Evolutionary conservation across 1,140 invertebrate species (phyloP).

Genomic region (Papilio dardanus): DNA sequence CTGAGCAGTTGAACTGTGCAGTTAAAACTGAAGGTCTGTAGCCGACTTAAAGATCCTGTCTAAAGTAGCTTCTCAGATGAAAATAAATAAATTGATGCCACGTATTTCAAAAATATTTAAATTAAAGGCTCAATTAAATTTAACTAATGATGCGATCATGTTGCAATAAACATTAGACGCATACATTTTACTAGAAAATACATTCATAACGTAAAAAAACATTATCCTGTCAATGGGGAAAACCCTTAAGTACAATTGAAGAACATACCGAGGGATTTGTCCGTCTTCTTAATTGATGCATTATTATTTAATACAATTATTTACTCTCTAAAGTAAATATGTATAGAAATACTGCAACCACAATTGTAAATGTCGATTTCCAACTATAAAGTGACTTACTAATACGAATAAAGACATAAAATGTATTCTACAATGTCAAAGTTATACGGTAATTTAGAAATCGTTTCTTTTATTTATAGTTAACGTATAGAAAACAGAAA

Average conservation of each 20-base stretch:
- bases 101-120: no score
- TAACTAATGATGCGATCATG: no score
- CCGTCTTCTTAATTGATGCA: neutral
- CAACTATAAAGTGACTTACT: neutral
- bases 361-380: neutral
- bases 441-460: neutral
- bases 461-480: neutral
- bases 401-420: neutral
- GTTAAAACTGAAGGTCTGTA: no score
- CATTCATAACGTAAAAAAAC: neutral
- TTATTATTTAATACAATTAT: neutral
- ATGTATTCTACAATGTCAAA: neutral
- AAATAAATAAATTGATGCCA: no score
- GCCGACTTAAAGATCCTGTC: no score
- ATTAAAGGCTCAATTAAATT: no score
- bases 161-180: no score
- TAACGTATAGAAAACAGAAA: no score
- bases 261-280: neutral
- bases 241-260: neutral
- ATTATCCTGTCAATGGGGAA: neutral
- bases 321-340: neutral
- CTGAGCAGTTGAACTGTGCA: no score
- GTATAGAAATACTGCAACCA: neutral
- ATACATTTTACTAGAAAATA: neutral
- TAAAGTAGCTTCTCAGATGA: no score